Evolutionary conservation across 2,888 invertebrate species (phyloP).

Genomic region (Peribatodes rhomboidaria): DNA sequence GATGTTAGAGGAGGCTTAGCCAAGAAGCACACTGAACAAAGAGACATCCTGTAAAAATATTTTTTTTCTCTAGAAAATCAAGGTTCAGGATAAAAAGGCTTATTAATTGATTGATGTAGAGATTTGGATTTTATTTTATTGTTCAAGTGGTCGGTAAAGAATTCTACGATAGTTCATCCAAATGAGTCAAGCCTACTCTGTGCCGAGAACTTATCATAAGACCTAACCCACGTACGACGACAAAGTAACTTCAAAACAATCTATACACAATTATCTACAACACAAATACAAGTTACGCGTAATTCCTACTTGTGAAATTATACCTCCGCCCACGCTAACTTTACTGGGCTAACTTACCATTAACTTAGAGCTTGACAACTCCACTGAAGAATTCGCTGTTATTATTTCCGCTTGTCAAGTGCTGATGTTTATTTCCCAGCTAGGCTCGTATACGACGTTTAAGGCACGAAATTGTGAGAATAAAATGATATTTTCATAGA

Average conservation of each 20-base stretch:
- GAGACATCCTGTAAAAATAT: too few relatives aligned
- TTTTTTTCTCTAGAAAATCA: too few relatives aligned
- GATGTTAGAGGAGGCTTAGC: too few relatives aligned
- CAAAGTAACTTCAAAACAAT: not conserved
- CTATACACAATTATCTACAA: not conserved
- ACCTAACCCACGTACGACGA: too few relatives aligned
- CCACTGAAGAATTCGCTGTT: constrained; percentile 39
- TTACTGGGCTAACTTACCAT: constrained; percentile 32
- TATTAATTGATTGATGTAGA: too few relatives aligned
- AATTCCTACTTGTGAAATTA: constrained; percentile 25
- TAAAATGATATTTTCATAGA: constrained; percentile 23
- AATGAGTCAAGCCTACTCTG: too few relatives aligned
- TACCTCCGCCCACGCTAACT: constrained; percentile 37
- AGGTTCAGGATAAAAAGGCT: too few relatives aligned
- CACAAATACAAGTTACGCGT: constrained; percentile 8
- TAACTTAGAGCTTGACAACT: constrained; percentile 41
- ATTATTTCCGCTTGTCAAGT: constrained; percentile 30
- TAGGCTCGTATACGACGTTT: constrained; percentile 10
- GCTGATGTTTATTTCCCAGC: constrained; percentile 27
- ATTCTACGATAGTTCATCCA: too few relatives aligned
- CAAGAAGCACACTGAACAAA: too few relatives aligned
- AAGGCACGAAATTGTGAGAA: constrained; percentile 5
- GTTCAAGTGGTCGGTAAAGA: too few relatives aligned
- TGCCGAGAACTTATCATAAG: too few relatives aligned
- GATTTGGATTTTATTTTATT: too few relatives aligned